Conservation (phyloP, 2,797 vertebrate genomes). For the Liasis olivaceus region DNA sequence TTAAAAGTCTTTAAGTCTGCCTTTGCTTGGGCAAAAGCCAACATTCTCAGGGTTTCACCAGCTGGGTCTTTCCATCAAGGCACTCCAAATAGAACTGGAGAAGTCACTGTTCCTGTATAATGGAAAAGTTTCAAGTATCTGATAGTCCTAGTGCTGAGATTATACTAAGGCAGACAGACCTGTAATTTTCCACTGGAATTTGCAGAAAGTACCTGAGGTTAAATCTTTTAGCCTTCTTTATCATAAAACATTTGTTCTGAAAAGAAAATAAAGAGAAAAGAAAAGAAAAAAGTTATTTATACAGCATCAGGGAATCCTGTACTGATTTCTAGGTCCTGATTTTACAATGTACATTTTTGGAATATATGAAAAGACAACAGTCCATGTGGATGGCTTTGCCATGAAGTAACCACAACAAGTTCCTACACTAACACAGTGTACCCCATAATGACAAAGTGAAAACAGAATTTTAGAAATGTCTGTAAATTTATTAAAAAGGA, state of each 20-base stretch:
- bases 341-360: not conserved
- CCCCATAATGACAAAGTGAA: too few relatives aligned
- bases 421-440: not conserved
- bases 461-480: too few relatives aligned
- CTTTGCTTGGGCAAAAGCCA: constrained; percentile 30
- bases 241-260: not conserved
- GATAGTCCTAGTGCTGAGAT: constrained; percentile 12
- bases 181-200: constrained; percentile 30
- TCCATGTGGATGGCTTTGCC: not conserved
- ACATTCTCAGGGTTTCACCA: constrained; percentile 18
- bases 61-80: constrained; percentile 39
- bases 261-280: not conserved
- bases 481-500: too few relatives aligned
- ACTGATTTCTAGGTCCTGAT: not conserved
- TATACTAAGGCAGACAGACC: not conserved
- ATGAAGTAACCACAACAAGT: not conserved
- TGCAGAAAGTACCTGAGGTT: not conserved
- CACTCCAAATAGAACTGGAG: constrained; percentile 21
- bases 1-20: constrained; percentile 1
- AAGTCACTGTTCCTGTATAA: constrained; percentile 8
- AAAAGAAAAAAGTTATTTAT: not conserved
- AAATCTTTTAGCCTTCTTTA: not conserved
- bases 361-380: not conserved
- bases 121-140: constrained; percentile 27
- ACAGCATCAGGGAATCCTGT: not conserved